phyloP scores from a whole-genome alignment of 2,888 invertebrate species.

The Leptopterna dolabrata region DNA sequence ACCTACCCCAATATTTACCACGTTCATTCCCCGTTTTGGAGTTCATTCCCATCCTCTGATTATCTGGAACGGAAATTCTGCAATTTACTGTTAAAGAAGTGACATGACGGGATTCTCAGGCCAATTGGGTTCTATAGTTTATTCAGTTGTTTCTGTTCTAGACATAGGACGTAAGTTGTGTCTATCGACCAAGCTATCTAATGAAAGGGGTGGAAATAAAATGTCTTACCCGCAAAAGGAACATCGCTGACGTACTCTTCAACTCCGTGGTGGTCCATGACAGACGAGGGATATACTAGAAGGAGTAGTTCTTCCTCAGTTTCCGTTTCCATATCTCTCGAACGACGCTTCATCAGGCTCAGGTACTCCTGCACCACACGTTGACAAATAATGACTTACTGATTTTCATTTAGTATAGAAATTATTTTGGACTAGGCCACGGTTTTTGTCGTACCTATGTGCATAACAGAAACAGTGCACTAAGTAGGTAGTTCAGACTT shows the following conservation, averaged over 20 bases:
- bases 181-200: not conserved
- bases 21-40: constrained; percentile 10
- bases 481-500: too few species aligned
- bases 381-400: not conserved
- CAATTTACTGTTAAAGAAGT: constrained; percentile 4
- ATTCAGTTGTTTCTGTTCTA: not conserved
- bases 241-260: constrained; percentile 88
- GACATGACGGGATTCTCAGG: not conserved
- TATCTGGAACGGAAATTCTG: constrained; percentile 44
- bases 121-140: not conserved
- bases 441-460: too few species aligned
- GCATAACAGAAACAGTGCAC: too few species aligned
- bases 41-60: constrained; percentile 30
- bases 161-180: not conserved
- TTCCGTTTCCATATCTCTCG: constrained; percentile 87
- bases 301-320: constrained; percentile 73
- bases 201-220: not conserved
- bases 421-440: too few species aligned
- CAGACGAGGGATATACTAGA: constrained; percentile 70
- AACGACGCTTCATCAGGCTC: constrained; percentile 74
- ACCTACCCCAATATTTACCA: constrained; percentile 51
- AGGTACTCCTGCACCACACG: constrained; percentile 75
- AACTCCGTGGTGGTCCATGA: constrained; percentile 75
- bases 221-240: constrained; percentile 83
- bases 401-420: too few species aligned